phyloP scores from a whole-genome alignment of 30 jellyfish, hydroid and myxozoan species.

The Sanderia malayensis region DNA sequence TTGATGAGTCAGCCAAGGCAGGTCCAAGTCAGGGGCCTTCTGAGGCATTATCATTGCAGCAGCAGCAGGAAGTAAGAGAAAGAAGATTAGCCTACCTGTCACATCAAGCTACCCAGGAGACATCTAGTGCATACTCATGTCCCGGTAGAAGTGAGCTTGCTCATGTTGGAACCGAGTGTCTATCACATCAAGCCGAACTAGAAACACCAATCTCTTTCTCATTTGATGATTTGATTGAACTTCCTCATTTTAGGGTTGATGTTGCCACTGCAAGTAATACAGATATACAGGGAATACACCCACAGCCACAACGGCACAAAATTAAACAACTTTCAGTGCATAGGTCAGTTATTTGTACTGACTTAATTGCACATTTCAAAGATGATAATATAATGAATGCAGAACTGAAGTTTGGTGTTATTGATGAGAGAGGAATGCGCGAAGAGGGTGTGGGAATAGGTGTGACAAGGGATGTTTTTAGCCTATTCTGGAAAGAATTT shows the following conservation, averaged over 20 bases:
- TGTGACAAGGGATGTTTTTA: constrained; percentile 28
- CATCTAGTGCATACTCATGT: no score
- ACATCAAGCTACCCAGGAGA: no score
- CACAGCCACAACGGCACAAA: constrained; percentile 20
- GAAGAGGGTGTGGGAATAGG: constrained; percentile 29
- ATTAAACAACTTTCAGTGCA: constrained; percentile 29
- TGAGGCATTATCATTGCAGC: constrained; percentile 5
- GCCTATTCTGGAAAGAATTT: constrained; percentile 37
- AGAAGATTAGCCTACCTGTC: no score
- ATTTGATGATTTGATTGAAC: constrained; percentile 15
- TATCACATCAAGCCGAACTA: no score
- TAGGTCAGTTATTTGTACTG: constrained; percentile 16
- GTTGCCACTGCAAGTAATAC: constrained; percentile 28
- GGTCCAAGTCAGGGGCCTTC: no score
- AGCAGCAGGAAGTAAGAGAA: constrained; percentile 5
- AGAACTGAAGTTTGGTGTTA: constrained; percentile 8
- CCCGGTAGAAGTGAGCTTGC: no score
- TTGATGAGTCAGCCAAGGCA: no score
- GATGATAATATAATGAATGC: constrained; percentile 16
- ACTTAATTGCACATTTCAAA: constrained; percentile 30
- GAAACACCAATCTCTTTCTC: constrained; percentile 18
- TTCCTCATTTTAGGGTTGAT: constrained; percentile 16
- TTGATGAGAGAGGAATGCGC: constrained; percentile 37
- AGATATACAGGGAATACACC: constrained; percentile 13
- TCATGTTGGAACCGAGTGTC: no score